These are phyloP conservation scores for Hyaena hyaena DNA, from an alignment of 2,113 vertebrate genomes.

Conservation along the genomic window DNA sequence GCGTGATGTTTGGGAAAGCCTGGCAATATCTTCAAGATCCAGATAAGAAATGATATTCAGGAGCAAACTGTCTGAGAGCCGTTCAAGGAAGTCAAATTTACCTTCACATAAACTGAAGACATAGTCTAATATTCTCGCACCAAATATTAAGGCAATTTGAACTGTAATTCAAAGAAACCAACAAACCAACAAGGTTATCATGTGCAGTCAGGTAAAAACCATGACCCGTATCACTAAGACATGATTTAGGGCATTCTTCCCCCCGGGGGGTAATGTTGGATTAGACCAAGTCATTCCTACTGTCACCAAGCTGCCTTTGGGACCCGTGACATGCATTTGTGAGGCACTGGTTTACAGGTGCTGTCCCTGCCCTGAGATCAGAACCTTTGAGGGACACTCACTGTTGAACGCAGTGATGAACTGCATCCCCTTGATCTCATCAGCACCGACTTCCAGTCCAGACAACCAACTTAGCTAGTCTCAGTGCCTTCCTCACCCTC, in stretches of 20 bases:
- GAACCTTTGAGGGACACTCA: background rate
- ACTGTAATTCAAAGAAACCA: conserved; percentile 81
- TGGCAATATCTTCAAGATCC: conserved; percentile 85
- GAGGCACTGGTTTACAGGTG: background rate
- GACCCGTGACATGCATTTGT: too few relatives aligned
- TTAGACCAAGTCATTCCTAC: background rate
- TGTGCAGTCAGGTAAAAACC: background rate
- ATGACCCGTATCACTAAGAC: background rate
- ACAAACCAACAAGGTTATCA: conserved; percentile 46
- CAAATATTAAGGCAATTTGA: conserved; percentile 85
- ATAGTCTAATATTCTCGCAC: conserved; percentile 84
- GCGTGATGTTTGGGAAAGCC: conserved; percentile 85
- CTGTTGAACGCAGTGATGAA: background rate
- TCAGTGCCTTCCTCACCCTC: background rate
- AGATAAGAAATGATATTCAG: conserved; percentile 87
- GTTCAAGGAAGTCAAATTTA: conserved; percentile 87
- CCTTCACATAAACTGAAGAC: conserved; percentile 86
- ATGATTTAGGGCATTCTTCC: background rate
- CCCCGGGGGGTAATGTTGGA: background rate
- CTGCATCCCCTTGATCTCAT: background rate
- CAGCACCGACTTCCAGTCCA: background rate
- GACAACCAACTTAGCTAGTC: background rate
- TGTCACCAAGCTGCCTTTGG: background rate
- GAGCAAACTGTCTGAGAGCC: conserved; percentile 86
- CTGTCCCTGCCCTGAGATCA: background rate